Evolutionary conservation across 2,113 vertebrate genomes (phyloP).

Genomic region (Trogon surrucura): DNA sequence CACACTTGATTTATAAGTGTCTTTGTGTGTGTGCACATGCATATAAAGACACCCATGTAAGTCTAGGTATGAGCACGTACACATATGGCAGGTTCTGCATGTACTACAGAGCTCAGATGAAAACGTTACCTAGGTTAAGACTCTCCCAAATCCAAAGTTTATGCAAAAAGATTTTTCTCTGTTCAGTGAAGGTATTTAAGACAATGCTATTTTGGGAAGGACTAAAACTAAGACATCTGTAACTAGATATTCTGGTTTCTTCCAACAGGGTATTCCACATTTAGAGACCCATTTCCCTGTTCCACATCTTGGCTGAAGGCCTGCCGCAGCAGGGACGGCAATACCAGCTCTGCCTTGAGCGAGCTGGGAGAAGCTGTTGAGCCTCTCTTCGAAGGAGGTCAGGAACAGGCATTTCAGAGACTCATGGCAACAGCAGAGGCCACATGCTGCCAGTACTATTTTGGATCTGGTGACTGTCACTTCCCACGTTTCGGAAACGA

Average conservation of each 20-base stretch:
- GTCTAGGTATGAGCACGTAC: neutral
- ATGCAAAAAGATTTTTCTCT: neutral
- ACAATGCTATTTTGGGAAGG: neutral
- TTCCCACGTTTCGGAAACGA: neutral
- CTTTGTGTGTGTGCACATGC: neutral
- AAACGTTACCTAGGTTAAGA: neutral
- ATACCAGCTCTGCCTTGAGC: neutral
- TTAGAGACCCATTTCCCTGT: neutral
- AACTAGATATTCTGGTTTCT: neutral
- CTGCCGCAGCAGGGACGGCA: neutral
- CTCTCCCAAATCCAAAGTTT: neutral
- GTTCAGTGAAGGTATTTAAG: neutral
- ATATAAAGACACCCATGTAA: neutral
- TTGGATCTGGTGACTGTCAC: neutral
- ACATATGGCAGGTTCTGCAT: neutral
- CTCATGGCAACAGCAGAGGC: neutral
- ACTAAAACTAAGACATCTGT: neutral
- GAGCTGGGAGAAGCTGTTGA: neutral
- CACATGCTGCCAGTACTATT: neutral
- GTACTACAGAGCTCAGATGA: neutral
- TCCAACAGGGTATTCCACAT: neutral
- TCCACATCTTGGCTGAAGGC: neutral
- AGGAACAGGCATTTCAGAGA: neutral
- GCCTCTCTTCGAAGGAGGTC: neutral
- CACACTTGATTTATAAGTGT: neutral